phyloP scores from a whole-genome alignment of 2,113 vertebrate genomes.

The Calidris pugnax region DNA sequence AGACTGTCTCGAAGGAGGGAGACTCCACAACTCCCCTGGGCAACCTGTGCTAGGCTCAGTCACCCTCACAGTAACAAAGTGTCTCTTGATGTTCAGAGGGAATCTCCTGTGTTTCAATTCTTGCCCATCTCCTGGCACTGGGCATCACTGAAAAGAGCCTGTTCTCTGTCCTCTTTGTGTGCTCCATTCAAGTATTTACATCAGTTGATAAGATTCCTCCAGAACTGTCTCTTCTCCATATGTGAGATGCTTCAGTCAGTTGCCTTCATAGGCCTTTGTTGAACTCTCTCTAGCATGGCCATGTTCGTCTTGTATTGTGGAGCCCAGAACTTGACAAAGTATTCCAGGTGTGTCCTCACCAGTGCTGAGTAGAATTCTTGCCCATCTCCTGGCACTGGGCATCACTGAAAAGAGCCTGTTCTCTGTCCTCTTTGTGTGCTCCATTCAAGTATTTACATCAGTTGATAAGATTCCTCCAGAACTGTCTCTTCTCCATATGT shows the following conservation, averaged over 20 bases:
- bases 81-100: not conserved
- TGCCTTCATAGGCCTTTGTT: not conserved
- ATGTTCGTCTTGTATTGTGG: not conserved
- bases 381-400: no score
- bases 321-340: not conserved
- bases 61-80: not conserved
- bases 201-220: not conserved
- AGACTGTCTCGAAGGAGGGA: not conserved
- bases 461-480: not conserved
- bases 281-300: not conserved
- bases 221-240: not conserved
- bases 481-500: not conserved
- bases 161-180: not conserved
- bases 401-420: no score
- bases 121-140: not conserved
- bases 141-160: not conserved
- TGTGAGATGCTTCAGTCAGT: not conserved
- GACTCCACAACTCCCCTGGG: not conserved
- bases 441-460: not conserved
- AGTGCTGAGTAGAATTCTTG: not conserved
- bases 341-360: not conserved
- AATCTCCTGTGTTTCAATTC: not conserved
- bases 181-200: not conserved
- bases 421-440: not conserved
- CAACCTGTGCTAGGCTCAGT: not conserved